These are phyloP conservation scores for Apis dorsata DNA, from an alignment of 1,140 invertebrate species.

Conservation along the genomic window DNA sequence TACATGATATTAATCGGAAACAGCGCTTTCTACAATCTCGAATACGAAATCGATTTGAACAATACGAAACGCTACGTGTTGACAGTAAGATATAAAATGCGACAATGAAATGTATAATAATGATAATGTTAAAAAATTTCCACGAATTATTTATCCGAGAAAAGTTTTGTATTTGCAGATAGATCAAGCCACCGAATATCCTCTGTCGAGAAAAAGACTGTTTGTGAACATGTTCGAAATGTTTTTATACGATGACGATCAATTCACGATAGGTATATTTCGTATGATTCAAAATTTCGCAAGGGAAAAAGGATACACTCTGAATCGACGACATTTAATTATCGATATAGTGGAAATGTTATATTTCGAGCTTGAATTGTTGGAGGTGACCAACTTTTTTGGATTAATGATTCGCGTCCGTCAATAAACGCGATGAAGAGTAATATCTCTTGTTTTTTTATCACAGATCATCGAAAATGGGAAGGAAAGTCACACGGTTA, in stretches of 20 bases:
- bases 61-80: slow-evolving; percentile 22
- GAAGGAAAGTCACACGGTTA: not conserved
- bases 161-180: slow-evolving; percentile 9
- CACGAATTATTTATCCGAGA: not conserved
- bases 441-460: not conserved
- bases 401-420: no score
- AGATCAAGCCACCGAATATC: not conserved
- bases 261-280: not conserved
- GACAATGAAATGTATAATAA: no score
- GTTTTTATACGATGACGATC: not conserved
- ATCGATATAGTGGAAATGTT: not conserved
- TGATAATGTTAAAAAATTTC: not conserved
- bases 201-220: not conserved
- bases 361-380: not conserved
- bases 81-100: not conserved
- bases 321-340: not conserved
- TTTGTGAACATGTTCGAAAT: not conserved
- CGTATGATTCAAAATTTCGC: not conserved
- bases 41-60: slow-evolving; percentile 10
- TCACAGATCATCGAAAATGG: slow-evolving; percentile 17
- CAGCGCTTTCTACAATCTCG: slow-evolving; percentile 16
- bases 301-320: slow-evolving; percentile 7
- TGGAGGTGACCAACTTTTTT: not conserved
- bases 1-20: not conserved
- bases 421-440: no score